A percentile compares a stretch with the other conserved stretches of the same genome.
Evolutionary conservation across 2,797 vertebrate species (phyloP).

Genomic region (Moxostoma hubbsi): DNA sequence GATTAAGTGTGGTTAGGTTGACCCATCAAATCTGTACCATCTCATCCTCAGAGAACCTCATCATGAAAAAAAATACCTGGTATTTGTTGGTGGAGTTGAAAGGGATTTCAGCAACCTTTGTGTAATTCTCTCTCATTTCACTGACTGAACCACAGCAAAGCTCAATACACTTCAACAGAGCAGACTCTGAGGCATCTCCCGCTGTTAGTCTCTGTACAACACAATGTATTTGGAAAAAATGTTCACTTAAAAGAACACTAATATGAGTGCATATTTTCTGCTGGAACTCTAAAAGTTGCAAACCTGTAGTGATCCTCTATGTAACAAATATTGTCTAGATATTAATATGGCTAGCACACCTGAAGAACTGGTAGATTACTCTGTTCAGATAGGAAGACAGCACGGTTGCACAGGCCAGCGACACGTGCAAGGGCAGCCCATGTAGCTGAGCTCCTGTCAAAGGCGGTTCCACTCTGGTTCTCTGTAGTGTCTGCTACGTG

Average conservation of each 20-base stretch:
- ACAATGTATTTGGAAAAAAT: neutral
- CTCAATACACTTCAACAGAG: conserved; percentile 92
- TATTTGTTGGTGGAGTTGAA: conserved; percentile 98
- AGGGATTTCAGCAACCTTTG: conserved; percentile 90
- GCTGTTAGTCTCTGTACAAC: conserved; percentile 86
- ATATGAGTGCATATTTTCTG: too few species aligned
- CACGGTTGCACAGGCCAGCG: conserved; percentile 93
- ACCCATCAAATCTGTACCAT: neutral
- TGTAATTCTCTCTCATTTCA: conserved; percentile 84
- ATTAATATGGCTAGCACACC: conserved; percentile 68
- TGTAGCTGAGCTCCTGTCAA: conserved; percentile 90
- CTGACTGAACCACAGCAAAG: conserved; percentile 91
- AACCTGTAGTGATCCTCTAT: neutral
- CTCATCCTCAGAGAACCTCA: neutral
- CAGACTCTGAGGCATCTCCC: conserved; percentile 92
- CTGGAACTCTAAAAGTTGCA: neutral
- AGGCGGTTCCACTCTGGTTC: conserved; percentile 90
- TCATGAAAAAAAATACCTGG: conserved; percentile 78
- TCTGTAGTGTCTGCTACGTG: conserved; percentile 91
- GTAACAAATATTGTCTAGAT: neutral
- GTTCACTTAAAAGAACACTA: neutral
- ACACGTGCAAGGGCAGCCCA: conserved; percentile 87
- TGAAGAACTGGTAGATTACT: conserved; percentile 89
- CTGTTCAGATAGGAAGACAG: conserved; percentile 92
- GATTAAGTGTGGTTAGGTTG: neutral